phyloP scores from a whole-genome alignment of 1,140 invertebrate species.

The Wasmannia auropunctata region DNA sequence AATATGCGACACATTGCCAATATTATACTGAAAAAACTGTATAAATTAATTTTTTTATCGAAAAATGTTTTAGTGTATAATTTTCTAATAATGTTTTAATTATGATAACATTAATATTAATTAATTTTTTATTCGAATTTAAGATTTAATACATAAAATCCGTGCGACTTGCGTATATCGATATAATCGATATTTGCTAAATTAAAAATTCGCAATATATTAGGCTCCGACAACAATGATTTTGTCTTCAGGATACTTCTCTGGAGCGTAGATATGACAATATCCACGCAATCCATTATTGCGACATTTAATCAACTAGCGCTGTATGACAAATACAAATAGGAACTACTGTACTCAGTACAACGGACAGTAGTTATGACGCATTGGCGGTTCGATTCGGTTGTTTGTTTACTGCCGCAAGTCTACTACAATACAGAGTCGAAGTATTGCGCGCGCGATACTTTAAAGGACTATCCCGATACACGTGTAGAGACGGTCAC shows the following conservation, averaged over 20 bases:
- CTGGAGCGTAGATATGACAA: no score
- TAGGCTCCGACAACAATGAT: neutral
- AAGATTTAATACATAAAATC: neutral
- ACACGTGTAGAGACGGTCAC: slow-evolving; percentile 55
- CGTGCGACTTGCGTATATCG: neutral
- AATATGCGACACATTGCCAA: neutral
- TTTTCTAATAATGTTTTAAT: neutral
- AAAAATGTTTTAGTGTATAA: neutral
- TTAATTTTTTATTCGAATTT: neutral
- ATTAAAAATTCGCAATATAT: neutral
- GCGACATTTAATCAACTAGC: slow-evolving; percentile 53
- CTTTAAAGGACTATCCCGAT: slow-evolving; percentile 57
- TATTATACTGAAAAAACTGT: neutral
- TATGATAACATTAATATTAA: neutral
- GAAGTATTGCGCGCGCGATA: slow-evolving; percentile 53
- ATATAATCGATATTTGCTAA: neutral
- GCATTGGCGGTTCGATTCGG: neutral
- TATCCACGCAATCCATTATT: slow-evolving; percentile 44
- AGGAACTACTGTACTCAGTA: slow-evolving; percentile 29
- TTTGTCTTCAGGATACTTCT: neutral
- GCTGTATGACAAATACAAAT: slow-evolving; percentile 53
- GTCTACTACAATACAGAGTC: neutral
- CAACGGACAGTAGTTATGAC: slow-evolving; percentile 35
- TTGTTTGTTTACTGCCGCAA: slow-evolving; percentile 45
- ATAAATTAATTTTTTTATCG: neutral